Conservation (phyloP, 2,888 invertebrate genomes). For the Tipula vernalis region DNA sequence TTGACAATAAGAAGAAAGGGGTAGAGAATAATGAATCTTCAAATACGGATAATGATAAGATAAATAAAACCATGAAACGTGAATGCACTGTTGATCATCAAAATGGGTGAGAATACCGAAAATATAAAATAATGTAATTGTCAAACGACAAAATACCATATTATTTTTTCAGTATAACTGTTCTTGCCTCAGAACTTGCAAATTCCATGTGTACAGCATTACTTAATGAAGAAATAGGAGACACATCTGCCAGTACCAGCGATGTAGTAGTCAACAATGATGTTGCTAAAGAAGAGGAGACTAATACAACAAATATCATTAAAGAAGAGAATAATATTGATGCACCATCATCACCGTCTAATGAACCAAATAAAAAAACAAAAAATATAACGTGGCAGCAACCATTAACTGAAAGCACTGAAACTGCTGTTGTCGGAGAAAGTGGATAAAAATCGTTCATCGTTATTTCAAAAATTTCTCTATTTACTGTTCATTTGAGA, state of each 20-base stretch:
- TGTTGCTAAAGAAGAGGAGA: neutral
- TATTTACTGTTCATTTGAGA: slow-evolving; percentile 9
- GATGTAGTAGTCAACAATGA: neutral
- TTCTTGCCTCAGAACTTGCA: slow-evolving; percentile 20
- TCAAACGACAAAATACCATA: neutral
- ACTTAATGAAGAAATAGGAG: slow-evolving; percentile 16
- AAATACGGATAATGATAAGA: neutral
- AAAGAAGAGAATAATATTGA: neutral
- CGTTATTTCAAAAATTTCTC: neutral
- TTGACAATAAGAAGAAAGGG: slow-evolving; percentile 13
- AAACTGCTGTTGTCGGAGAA: neutral
- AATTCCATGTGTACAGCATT: slow-evolving; percentile 21
- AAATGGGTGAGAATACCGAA: slow-evolving; percentile 19
- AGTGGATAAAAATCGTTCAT: neutral
- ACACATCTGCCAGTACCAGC: neutral
- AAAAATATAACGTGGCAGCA: slow-evolving; percentile 7
- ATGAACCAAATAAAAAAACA: slow-evolving; percentile 8
- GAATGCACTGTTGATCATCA: slow-evolving; percentile 19
- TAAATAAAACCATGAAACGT: neutral
- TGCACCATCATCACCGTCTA: neutral
- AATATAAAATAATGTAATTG: neutral
- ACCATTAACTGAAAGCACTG: neutral
- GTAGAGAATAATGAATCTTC: neutral
- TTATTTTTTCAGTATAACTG: slow-evolving; percentile 17
- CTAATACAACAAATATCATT: neutral